Evolutionary conservation across 2,113 vertebrate genomes (phyloP).

Genomic region (Rhinopomastus cyanomelas): DNA sequence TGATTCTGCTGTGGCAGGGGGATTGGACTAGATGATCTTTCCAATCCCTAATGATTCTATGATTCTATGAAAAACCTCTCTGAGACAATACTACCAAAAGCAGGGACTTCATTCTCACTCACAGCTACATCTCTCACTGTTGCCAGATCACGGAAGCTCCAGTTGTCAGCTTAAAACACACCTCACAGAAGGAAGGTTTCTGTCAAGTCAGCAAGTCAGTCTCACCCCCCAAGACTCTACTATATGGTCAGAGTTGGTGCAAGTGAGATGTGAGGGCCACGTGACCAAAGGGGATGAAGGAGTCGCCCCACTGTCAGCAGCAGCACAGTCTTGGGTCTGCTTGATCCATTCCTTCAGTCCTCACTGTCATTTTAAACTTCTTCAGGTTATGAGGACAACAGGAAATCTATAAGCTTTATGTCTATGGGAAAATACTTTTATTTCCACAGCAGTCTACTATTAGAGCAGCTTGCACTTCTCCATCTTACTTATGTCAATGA

Average conservation of each 20-base stretch:
- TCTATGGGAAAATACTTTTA: neutral
- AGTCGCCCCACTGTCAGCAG: neutral
- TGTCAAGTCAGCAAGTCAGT: neutral
- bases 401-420: neutral
- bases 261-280: neutral
- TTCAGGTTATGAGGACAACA: neutral
- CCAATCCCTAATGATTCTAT: no score
- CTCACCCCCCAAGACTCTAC: neutral
- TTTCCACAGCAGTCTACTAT: neutral
- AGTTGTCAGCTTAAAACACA: neutral
- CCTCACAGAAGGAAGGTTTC: neutral
- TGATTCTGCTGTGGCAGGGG: no score
- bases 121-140: neutral
- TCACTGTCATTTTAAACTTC: neutral
- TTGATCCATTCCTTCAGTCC: neutral
- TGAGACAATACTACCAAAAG: neutral
- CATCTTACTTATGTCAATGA: neutral
- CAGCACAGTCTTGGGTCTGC: neutral
- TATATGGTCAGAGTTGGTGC: neutral
- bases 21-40: no score
- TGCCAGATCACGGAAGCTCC: neutral
- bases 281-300: neutral
- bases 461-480: neutral
- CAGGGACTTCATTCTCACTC: neutral
- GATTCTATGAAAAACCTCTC: neutral